A percentile compares a stretch with the other conserved stretches of the same genome.
Evolutionary conservation across 2,888 invertebrate species (phyloP).

Genomic region (Oxyscelio sp.): DNA sequence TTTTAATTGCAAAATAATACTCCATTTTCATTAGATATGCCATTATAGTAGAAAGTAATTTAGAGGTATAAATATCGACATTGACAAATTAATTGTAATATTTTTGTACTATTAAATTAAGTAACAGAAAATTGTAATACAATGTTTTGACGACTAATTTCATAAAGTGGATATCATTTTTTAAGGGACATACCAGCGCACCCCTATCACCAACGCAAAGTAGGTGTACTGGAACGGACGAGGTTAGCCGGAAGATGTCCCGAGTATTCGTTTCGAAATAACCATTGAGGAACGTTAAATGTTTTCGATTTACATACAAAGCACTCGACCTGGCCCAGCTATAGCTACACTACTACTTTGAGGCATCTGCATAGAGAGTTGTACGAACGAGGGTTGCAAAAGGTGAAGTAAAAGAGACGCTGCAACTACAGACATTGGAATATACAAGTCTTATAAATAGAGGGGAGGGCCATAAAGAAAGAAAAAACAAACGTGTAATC

Average conservation of each 20-base stretch:
- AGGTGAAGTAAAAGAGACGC: slow-evolving; percentile 44
- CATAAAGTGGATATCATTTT: slow-evolving; percentile 54
- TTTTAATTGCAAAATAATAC: slow-evolving; percentile 16
- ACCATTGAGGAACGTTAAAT: slow-evolving; percentile 81
- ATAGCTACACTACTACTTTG: slow-evolving; percentile 49
- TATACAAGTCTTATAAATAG: slow-evolving; percentile 46
- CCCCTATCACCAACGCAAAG: slow-evolving; percentile 46
- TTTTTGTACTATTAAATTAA: too few species aligned
- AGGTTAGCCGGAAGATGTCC: slow-evolving; percentile 69
- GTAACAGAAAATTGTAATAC: too few species aligned
- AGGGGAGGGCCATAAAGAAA: slow-evolving; percentile 28
- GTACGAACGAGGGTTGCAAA: slow-evolving; percentile 52
- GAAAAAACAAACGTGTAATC: slow-evolving; percentile 34
- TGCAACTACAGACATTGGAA: slow-evolving; percentile 25
- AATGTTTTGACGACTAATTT: slow-evolving; percentile 55
- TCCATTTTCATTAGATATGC: not conserved
- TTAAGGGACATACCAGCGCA: slow-evolving; percentile 46
- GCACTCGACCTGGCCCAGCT: slow-evolving; percentile 75
- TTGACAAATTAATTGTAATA: too few species aligned
- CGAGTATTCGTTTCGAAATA: slow-evolving; percentile 81
- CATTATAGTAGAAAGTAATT: not conserved
- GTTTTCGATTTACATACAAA: slow-evolving; percentile 83
- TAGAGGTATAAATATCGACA: too few species aligned
- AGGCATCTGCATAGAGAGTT: slow-evolving; percentile 63
- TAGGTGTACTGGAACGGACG: slow-evolving; percentile 49